A percentile compares a stretch with the other conserved stretches of the same genome.
Evolutionary conservation across 2,797 vertebrate species (phyloP).

Genomic region (Brotula barbata): DNA sequence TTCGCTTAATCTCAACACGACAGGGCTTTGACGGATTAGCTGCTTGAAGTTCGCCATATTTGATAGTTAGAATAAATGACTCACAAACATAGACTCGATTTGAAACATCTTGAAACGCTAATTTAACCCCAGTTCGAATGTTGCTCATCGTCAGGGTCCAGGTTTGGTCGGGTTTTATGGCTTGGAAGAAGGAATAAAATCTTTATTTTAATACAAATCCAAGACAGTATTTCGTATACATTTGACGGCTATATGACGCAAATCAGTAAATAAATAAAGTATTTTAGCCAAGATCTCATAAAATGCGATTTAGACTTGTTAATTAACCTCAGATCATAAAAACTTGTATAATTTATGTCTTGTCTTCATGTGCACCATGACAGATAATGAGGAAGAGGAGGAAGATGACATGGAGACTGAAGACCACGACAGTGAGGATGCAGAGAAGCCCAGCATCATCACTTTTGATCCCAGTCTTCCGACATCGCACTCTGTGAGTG

Average conservation of each 20-base stretch:
- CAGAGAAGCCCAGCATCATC: conserved; percentile 88
- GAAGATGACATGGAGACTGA: conserved; percentile 95
- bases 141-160: too few species aligned
- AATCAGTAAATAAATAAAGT: too few species aligned
- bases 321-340: background rate
- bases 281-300: too few species aligned
- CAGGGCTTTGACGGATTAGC: too few species aligned
- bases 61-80: background rate
- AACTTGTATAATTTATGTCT: background rate
- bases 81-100: background rate
- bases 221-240: too few species aligned
- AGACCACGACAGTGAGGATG: conserved; percentile 87
- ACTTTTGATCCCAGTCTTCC: conserved; percentile 98
- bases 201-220: too few species aligned
- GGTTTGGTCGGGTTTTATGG: too few species aligned
- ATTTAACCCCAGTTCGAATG: too few species aligned
- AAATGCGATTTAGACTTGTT: background rate
- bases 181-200: too few species aligned
- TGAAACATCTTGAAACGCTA: background rate
- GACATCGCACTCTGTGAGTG: conserved; percentile 91
- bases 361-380: conserved; percentile 41
- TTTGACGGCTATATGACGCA: too few species aligned
- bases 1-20: too few species aligned
- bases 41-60: background rate
- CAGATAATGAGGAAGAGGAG: conserved; percentile 91